phyloP scores from a whole-genome alignment of 1,140 invertebrate species.

The Pseudomyrmex sp. region DNA sequence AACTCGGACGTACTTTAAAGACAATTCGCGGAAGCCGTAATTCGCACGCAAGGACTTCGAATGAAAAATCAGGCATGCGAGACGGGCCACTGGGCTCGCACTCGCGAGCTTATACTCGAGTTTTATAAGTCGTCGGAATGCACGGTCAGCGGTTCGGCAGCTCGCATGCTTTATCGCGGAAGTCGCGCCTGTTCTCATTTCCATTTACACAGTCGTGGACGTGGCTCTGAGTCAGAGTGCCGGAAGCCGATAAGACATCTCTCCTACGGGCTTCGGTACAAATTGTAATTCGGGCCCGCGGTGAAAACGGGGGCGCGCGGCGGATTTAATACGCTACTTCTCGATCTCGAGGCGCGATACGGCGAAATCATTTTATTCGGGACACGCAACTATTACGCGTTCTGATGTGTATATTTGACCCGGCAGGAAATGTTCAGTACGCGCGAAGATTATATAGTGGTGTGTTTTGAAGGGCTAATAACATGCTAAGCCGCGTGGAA shows the following conservation, averaged over 20 bases:
- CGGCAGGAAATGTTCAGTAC: conserved; percentile 18
- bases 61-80: conserved; percentile 42
- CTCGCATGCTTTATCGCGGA: conserved; percentile 63
- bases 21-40: conserved; percentile 26
- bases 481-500: conserved; percentile 44
- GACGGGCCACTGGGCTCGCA: conserved; percentile 8
- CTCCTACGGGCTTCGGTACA: conserved; percentile 22
- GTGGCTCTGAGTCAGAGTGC: conserved; percentile 59
- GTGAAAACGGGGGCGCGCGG: conserved; percentile 28
- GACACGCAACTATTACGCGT: conserved; percentile 47
- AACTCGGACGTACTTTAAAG: no score
- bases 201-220: conserved; percentile 64
- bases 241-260: conserved; percentile 63
- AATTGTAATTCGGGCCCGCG: conserved; percentile 42
- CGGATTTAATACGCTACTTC: conserved; percentile 40
- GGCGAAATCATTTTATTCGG: conserved; percentile 45
- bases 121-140: conserved; percentile 54
- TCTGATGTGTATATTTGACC: conserved; percentile 25
- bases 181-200: conserved; percentile 64
- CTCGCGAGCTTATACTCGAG: conserved; percentile 42
- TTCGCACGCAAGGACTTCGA: conserved; percentile 22
- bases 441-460: conserved; percentile 21
- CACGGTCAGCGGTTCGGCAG: conserved; percentile 60
- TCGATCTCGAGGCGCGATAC: conserved; percentile 30
- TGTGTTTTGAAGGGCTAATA: conserved; percentile 38